Conservation (phyloP, 2,797 vertebrate species). For the Phylloscopus collybita region DNA sequence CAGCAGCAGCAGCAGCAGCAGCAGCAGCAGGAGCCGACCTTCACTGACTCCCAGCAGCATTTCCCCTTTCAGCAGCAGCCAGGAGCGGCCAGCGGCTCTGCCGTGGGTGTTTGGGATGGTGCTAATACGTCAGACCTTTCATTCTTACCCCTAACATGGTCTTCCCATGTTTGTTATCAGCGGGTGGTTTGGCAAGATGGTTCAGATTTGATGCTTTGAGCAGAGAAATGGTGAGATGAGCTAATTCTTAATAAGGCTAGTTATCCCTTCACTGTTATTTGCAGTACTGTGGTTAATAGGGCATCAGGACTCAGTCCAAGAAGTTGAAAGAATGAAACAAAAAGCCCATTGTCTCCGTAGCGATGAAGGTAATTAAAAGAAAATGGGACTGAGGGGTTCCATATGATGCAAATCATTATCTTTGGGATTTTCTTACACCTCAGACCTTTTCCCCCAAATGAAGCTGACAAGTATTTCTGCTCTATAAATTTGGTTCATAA, state of each 20-base stretch:
- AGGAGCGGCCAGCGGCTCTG: not conserved
- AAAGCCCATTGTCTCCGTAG: not conserved
- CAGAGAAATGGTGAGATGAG: not conserved
- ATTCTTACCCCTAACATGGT: not conserved
- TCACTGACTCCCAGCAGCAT: not conserved
- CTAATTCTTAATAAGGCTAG: not conserved
- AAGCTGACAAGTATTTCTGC: not conserved
- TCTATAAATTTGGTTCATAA: not conserved
- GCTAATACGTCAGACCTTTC: not conserved
- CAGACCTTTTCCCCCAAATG: not conserved
- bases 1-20: not conserved
- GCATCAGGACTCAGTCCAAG: not conserved
- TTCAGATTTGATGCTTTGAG: not conserved
- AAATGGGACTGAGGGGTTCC: not conserved
- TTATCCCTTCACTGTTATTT: not conserved
- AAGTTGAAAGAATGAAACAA: slow-evolving; percentile 6
- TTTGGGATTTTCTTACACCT: slow-evolving; percentile 3
- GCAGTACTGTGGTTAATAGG: not conserved
- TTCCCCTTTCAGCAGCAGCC: not conserved
- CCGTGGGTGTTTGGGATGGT: not conserved
- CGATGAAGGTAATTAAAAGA: slow-evolving; percentile 39
- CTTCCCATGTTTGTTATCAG: not conserved
- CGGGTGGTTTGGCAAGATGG: not conserved
- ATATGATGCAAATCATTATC: slow-evolving; percentile 7
- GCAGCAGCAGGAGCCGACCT: not conserved